These are phyloP conservation scores for Ruditapes philippinarum DNA, from an alignment of 1,140 invertebrate genomes.

Conservation along the genomic window DNA sequence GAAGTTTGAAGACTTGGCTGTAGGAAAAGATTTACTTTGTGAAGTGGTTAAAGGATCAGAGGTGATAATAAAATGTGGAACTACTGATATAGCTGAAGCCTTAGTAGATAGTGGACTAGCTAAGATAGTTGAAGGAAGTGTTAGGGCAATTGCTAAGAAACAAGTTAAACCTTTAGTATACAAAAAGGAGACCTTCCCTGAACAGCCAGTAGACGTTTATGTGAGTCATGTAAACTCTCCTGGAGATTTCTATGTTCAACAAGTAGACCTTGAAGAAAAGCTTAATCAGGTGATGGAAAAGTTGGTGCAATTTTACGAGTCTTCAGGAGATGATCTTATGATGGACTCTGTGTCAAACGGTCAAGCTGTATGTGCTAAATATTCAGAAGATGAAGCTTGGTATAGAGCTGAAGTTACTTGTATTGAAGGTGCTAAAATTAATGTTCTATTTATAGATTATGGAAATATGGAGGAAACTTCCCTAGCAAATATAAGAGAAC, in stretches of 20 bases:
- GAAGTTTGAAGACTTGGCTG: constrained; percentile 68
- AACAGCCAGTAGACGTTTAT: constrained; percentile 70
- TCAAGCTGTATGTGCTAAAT: constrained; percentile 91
- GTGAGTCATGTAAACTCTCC: constrained; percentile 79
- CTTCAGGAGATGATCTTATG: background rate
- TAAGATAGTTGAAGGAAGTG: constrained; percentile 2
- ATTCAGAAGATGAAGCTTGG: constrained; percentile 92
- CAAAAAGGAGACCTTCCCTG: constrained; percentile 35
- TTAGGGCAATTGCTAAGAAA: background rate
- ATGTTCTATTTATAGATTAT: constrained; percentile 89
- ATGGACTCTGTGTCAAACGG: constrained; percentile 80
- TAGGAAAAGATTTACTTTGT: constrained; percentile 73
- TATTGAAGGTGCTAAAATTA: constrained; percentile 88
- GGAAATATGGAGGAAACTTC: constrained; percentile 84
- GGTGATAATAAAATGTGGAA: constrained; percentile 1
- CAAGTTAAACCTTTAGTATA: background rate
- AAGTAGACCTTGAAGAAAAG: constrained; percentile 78
- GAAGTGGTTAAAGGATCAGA: constrained; percentile 53
- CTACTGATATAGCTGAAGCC: background rate
- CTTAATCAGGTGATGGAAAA: constrained; percentile 86
- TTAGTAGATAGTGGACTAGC: constrained; percentile 10
- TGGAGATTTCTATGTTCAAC: constrained; percentile 87
- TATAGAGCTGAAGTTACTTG: constrained; percentile 93
- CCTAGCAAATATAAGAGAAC: constrained; percentile 58
- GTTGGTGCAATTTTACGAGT: constrained; percentile 56